Evolutionary conservation across 2,113 vertebrate genomes (phyloP), one percentile per base, ranked within the genome.

Genomic region (Lates calcarifer): DNA sequence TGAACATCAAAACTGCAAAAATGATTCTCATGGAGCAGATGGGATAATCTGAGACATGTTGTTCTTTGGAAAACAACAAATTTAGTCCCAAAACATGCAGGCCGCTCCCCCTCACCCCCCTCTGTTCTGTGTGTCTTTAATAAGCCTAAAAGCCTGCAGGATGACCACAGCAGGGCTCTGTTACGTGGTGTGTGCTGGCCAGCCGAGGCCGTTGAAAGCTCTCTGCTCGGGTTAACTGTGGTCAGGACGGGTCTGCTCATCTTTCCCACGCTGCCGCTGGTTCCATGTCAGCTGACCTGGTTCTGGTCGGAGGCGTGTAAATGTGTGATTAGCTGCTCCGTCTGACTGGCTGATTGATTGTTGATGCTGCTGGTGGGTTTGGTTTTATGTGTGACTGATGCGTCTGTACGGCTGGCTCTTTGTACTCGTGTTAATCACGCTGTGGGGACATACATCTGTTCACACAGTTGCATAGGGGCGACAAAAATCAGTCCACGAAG

Each of bases 221-320:
- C 64, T 63, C 64, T 2, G 73, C 57, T 47, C 18, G 31, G 31
- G 66, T 73, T 69, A 39, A 43, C 75, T 74, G 83, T 70, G 61
- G 65, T 72, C 77, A 67, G 79, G 24, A 43, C 20, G 60, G 9
- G 56, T 51, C 66, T 22, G 47, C 84, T 74, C 73, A 20, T 77
- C 81, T 79, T 90, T 90, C 87, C 88, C 88, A 89, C 80, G 75
- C 51, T 74, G 76, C 80, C 33, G 17, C 79, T 15, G 70, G n/a
- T 51, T 80, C 41, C 67, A 1, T 22, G 78, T 88, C 79, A 87
- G 84, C 84, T 90, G 84, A 89, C 73, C 71, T 11, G 79, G n/a
- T 47, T 70, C 69, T 35, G 68, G 55, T 66, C 10, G 26, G 22
- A 65, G 64, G 70, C 58, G 71, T 47, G 69, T 26, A 63, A 83